These are phyloP conservation scores for Meta bourneti DNA, from an alignment of 2,888 invertebrate species.

Conservation along the genomic window DNA sequence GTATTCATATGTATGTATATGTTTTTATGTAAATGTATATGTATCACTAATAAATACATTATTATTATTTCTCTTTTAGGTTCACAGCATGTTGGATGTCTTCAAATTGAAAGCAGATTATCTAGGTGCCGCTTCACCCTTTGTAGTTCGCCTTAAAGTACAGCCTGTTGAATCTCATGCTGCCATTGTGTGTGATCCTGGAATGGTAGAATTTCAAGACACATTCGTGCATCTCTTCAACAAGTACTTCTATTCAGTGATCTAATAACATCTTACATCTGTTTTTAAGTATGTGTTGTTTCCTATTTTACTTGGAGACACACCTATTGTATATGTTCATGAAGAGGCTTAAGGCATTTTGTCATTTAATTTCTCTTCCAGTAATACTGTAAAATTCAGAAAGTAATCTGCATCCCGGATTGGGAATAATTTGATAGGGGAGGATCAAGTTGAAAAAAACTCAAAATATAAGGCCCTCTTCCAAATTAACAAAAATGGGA, in stretches of 20 bases:
- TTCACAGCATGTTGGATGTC: conserved; percentile 37
- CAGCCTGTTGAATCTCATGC: conserved; percentile 26
- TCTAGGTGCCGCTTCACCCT: conserved; percentile 9
- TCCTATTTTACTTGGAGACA: neutral
- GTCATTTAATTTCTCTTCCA: no score
- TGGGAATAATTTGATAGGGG: no score
- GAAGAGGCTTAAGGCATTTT: neutral
- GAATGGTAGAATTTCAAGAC: conserved; percentile 55
- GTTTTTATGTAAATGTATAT: no score
- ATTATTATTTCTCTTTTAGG: conserved; percentile 1
- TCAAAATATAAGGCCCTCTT: no score
- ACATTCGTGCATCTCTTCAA: conserved; percentile 42
- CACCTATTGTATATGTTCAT: neutral
- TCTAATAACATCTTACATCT: no score
- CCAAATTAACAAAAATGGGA: no score
- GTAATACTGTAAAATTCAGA: neutral
- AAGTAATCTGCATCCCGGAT: no score
- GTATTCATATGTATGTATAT: no score
- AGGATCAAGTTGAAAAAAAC: no score
- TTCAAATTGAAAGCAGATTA: conserved; percentile 27
- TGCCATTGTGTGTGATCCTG: conserved; percentile 43
- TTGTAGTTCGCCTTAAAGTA: conserved; percentile 40
- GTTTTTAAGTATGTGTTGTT: neutral
- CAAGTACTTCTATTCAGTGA: conserved; percentile 9
- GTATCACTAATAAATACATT: neutral